A percentile compares a stretch with the other conserved stretches of the same genome.
phyloP scores from a whole-genome alignment of 2,113 vertebrate species.

The Pelecanus crispus region DNA sequence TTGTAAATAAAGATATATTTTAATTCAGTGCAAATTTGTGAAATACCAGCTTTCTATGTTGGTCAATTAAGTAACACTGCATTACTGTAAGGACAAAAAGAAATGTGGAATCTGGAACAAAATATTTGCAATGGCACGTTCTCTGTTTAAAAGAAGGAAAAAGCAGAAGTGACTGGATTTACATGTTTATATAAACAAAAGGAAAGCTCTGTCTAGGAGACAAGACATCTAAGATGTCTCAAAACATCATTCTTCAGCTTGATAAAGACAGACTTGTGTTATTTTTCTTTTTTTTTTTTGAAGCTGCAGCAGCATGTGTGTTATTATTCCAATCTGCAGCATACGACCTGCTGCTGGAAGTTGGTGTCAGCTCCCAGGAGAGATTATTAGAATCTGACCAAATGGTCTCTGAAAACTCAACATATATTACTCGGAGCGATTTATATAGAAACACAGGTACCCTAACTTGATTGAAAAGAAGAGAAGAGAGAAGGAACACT shows the following conservation, averaged over 20 bases:
- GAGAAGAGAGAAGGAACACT: neutral
- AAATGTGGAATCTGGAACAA: neutral
- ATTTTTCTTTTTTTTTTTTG: neutral
- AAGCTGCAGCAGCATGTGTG: conserved; percentile 34
- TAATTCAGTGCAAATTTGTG: neutral
- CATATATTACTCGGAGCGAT: conserved; percentile 55
- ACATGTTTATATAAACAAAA: neutral
- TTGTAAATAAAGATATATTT: neutral
- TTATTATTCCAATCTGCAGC: conserved; percentile 58
- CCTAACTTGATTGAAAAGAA: neutral
- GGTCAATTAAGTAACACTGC: neutral
- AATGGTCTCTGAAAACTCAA: conserved; percentile 64
- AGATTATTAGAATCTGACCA: conserved; percentile 70
- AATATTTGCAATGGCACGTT: neutral
- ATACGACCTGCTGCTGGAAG: conserved; percentile 60
- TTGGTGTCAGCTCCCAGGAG: conserved; percentile 72
- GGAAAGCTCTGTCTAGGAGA: neutral
- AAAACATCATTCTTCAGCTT: conserved; percentile 4
- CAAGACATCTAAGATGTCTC: neutral
- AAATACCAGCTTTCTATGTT: neutral
- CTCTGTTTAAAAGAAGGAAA: neutral
- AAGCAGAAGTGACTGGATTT: neutral
- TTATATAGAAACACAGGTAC: conserved; percentile 44
- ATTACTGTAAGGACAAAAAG: neutral
- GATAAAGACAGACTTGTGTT: neutral